These are phyloP conservation scores for Gnathonemus longibarbis DNA, from an alignment of 2,113 vertebrate genomes.

Conservation along the genomic window DNA sequence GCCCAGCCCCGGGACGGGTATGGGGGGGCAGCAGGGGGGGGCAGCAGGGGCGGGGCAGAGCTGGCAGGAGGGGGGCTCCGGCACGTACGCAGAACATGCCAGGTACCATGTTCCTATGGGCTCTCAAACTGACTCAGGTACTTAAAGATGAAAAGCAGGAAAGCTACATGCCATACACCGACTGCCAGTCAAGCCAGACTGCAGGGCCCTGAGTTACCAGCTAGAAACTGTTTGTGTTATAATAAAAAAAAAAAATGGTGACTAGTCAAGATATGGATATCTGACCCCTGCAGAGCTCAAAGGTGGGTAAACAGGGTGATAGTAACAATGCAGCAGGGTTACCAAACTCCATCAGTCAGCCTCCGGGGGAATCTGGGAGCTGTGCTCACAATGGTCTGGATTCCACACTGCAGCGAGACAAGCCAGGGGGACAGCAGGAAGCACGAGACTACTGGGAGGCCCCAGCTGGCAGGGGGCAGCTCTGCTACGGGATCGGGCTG, in stretches of 20 bases:
- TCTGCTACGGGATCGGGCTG: not conserved
- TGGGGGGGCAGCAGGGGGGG: not conserved
- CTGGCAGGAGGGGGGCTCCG: not conserved
- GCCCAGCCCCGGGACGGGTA: not conserved
- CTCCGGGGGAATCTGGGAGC: not conserved
- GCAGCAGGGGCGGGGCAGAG: not conserved
- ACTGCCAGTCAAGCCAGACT: not conserved
- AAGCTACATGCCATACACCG: not conserved
- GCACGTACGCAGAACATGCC: not conserved
- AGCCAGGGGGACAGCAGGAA: not conserved
- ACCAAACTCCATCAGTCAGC: not conserved
- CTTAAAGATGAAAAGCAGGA: not conserved
- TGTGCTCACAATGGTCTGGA: not conserved
- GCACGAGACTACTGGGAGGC: not conserved
- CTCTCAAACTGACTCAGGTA: not conserved
- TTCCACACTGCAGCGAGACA: not conserved
- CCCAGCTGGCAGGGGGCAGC: too few relatives aligned
- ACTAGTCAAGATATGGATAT: not conserved
- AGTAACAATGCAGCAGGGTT: not conserved
- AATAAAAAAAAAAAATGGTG: too few relatives aligned
- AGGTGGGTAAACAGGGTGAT: not conserved
- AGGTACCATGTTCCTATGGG: not conserved
- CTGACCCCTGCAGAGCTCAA: not conserved
- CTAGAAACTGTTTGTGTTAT: not conserved
- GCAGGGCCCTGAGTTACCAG: not conserved